phyloP scores from a whole-genome alignment of 2,113 vertebrate genomes.

The Notechis scutatus region DNA sequence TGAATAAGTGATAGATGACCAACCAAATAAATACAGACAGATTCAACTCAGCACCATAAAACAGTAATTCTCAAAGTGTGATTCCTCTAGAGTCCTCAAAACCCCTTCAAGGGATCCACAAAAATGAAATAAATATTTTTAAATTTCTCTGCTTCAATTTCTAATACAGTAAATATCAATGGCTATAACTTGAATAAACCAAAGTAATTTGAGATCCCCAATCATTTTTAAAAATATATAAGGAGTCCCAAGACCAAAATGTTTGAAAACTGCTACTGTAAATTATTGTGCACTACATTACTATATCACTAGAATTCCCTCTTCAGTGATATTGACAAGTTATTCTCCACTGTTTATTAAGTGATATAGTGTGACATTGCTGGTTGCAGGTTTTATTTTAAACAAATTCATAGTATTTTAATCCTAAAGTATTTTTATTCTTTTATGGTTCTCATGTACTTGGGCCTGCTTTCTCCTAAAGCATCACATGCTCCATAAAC shows the following conservation, averaged over 20 bases:
- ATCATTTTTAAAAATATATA: background rate
- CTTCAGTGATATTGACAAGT: background rate
- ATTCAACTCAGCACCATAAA: background rate
- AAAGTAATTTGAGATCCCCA: background rate
- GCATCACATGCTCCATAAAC: slow-evolving; percentile 26
- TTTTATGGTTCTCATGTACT: slow-evolving; percentile 46
- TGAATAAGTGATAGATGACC: background rate
- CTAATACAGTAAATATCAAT: background rate
- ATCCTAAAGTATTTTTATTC: slow-evolving; percentile 26
- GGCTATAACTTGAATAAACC: background rate
- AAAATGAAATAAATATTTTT: background rate
- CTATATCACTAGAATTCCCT: background rate
- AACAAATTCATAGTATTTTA: slow-evolving; percentile 29
- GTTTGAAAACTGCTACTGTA: background rate
- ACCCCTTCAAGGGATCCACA: background rate
- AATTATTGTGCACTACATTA: background rate
- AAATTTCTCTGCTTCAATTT: background rate
- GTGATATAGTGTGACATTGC: background rate
- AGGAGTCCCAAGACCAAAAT: background rate
- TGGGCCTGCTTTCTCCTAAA: slow-evolving; percentile 38
- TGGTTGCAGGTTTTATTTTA: background rate
- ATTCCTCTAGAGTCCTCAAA: background rate
- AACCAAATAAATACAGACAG: background rate
- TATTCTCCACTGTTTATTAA: background rate
- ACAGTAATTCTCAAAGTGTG: background rate